Percentiles rank a stretch among this genome's conserved stretches.
Evolutionary conservation across 2,797 vertebrate species (phyloP).

Genomic region (Anableps anableps): DNA sequence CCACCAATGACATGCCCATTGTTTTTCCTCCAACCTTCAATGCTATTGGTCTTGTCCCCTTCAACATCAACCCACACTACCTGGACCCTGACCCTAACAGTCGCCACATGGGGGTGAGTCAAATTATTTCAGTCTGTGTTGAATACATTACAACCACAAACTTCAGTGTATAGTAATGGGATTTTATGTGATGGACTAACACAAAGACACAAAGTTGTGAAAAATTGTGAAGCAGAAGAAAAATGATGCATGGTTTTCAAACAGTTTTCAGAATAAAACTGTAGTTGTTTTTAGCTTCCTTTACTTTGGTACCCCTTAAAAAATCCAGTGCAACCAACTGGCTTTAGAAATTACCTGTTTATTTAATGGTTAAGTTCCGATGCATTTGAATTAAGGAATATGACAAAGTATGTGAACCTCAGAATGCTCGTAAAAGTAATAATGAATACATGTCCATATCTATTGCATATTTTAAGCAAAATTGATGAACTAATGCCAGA

Average conservation of each 20-base stretch:
- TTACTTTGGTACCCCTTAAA: background rate
- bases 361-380: background rate
- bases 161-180: background rate
- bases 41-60: slow-evolving; percentile 87
- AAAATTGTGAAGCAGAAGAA: too few species aligned
- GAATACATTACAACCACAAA: background rate
- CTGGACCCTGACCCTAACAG: slow-evolving; percentile 83
- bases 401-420: background rate
- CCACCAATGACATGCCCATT: slow-evolving; percentile 92
- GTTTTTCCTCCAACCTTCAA: slow-evolving; percentile 86
- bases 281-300: background rate
- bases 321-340: background rate
- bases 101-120: slow-evolving; percentile 89
- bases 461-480: background rate
- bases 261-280: too few species aligned
- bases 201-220: too few species aligned
- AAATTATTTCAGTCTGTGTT: too few species aligned
- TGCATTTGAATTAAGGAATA: background rate
- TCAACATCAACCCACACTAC: slow-evolving; percentile 93
- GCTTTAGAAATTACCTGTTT: background rate
- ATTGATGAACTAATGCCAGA: background rate
- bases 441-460: background rate
- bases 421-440: background rate
- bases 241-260: background rate
- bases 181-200: too few species aligned